Evolutionary conservation across 1,140 invertebrate genomes (phyloP), one percentile per base, ranked within the genome.

Genomic region (Drosophila subpulchrella): DNA sequence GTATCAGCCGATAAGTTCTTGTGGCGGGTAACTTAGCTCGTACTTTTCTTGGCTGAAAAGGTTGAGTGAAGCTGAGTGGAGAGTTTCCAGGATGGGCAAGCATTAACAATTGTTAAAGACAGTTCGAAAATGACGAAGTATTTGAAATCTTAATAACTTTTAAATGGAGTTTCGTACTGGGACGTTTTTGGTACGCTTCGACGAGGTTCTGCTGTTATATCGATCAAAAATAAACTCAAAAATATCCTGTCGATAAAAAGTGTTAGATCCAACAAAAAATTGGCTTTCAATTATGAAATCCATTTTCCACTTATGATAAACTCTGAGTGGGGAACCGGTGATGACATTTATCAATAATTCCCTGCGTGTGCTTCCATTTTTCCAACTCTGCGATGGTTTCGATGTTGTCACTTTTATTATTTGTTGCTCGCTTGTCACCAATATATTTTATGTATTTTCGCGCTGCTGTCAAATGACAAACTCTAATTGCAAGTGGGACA

Each of bases 401-500:
- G 51, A 57, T 70, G 67, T 50, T 68, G 38, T 34, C 60, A 66
- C 61, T 68, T 53, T 68, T 68, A 68, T 68, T 66, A 68, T 68
- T 66, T 68, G 60, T 66, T 53, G 47, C 38, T 36, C 60, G 61
- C 65, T 65, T 82, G 75, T 71, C 76, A 74, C 80, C 82, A 75
- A 81, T 81, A 86, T 71, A 71, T 86, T 75, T 54, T 41, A 38
- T 75, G 27, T 68, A 62, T 62, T 86, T 81, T 78, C 58, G 50
- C 73, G 62, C 30, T 74, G 63, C 81, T 86, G 83, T 50, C 83
- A 86, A 86, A 83, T 88, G 83, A 83, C 83, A 88, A 79, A 86
- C 79, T 86, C 79, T 86, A 86, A 86, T 86, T 86, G 83, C 83
- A 79, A 79, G 75, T 76, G 83, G 78, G 68, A 88, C 79, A 71